Conservation (phyloP, 1,140 invertebrate species). For the Euschistus heros region DNA sequence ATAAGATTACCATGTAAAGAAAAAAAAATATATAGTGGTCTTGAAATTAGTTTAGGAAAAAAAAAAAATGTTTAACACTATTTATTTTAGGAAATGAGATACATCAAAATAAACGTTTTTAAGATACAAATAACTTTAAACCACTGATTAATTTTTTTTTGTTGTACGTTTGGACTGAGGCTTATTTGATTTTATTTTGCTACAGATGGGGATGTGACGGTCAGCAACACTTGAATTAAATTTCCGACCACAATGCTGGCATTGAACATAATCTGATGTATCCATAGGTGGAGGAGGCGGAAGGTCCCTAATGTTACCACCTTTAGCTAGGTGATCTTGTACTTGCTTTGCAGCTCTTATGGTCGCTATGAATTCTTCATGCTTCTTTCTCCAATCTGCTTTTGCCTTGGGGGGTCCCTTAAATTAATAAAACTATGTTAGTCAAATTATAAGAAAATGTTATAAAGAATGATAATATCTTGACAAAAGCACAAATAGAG, state of each 20-base stretch:
- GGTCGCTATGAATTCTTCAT: conserved; percentile 82
- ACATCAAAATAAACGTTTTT: too few species aligned
- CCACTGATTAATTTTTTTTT: too few species aligned
- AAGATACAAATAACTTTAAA: too few species aligned
- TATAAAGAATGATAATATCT: too few species aligned
- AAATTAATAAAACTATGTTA: conserved; percentile 15
- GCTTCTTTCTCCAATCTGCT: conserved; percentile 79
- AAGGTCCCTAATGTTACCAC: conserved; percentile 74
- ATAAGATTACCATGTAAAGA: too few species aligned
- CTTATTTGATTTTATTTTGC: conserved; percentile 71
- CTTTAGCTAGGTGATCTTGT: conserved; percentile 70
- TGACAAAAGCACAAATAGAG: too few species aligned
- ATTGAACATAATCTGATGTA: conserved; percentile 81
- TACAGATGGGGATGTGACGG: conserved; percentile 88
- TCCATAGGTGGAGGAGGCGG: conserved; percentile 79
- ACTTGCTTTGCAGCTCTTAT: conserved; percentile 82
- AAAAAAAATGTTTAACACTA: too few species aligned
- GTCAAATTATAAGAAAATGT: too few species aligned
- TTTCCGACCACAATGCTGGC: conserved; percentile 78
- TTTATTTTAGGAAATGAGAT: too few species aligned
- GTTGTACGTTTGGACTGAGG: conserved; percentile 36
- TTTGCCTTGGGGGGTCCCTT: conserved; percentile 40
- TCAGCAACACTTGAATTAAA: conserved; percentile 81
- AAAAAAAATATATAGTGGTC: too few species aligned
- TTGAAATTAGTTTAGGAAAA: too few species aligned